A percentile compares a stretch with the other conserved stretches of the same genome.
Conservation (phyloP, 2,888 invertebrate species). For the Linnaemya vulpina region DNA sequence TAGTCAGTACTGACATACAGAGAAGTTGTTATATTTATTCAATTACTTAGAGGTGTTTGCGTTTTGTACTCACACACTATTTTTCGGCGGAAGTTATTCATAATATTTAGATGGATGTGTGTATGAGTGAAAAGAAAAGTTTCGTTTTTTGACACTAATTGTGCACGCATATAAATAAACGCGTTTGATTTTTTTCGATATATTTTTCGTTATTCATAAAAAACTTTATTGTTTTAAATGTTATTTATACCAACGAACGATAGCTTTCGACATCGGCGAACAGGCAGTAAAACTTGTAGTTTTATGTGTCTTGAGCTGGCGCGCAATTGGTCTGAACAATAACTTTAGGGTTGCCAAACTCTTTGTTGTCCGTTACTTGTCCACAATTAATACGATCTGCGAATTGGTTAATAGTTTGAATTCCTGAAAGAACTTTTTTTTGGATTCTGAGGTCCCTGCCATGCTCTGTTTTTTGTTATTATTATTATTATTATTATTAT, state of each 20-base stretch:
- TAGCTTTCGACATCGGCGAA: too few relatives aligned
- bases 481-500: too few relatives aligned
- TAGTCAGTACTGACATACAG: background rate
- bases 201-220: background rate
- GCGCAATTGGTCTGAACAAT: background rate
- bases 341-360: slow-evolving; percentile 1
- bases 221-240: too few relatives aligned
- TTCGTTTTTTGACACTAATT: slow-evolving; percentile 69
- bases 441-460: too few relatives aligned
- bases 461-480: too few relatives aligned
- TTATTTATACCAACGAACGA: too few relatives aligned
- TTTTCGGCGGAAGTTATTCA: slow-evolving; percentile 72
- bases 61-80: background rate
- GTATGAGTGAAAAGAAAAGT: slow-evolving; percentile 19
- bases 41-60: slow-evolving; percentile 45
- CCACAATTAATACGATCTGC: too few relatives aligned
- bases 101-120: slow-evolving; percentile 51
- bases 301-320: slow-evolving; percentile 22
- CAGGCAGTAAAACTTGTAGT: background rate
- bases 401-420: too few relatives aligned
- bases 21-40: slow-evolving; percentile 4
- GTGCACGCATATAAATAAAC: slow-evolving; percentile 58
- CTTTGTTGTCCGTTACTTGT: too few relatives aligned
- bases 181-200: slow-evolving; percentile 25
- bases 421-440: too few relatives aligned